Percentiles rank a stretch among this genome's conserved stretches.
These are phyloP conservation scores for Sinopyrophorus schimmeli DNA, from an alignment of 2,888 invertebrate species.

Conservation along the genomic window DNA sequence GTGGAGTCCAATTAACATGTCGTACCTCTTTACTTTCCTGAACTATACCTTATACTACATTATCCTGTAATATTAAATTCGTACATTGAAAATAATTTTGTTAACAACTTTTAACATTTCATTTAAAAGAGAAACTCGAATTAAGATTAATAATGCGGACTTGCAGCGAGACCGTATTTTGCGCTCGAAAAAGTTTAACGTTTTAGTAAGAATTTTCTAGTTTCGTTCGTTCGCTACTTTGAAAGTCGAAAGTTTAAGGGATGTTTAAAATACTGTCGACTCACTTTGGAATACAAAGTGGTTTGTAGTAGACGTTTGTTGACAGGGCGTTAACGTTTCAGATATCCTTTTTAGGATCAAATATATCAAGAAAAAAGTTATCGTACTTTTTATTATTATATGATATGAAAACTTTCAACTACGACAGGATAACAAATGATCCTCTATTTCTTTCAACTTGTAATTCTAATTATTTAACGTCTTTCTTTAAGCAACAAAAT, in stretches of 20 bases:
- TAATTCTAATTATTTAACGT: too few relatives aligned
- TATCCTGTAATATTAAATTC: conserved; percentile 9
- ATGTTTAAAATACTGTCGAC: conserved; percentile 13
- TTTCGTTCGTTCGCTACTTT: conserved; percentile 13
- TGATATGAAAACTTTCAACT: too few relatives aligned
- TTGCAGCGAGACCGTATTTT: conserved; percentile 5
- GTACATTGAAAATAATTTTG: conserved; percentile 3
- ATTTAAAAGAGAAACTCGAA: conserved; percentile 14
- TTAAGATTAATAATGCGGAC: conserved; percentile 18
- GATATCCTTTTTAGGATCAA: too few relatives aligned
- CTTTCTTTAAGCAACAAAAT: too few relatives aligned
- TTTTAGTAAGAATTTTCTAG: conserved; percentile 7
- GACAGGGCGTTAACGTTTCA: too few relatives aligned
- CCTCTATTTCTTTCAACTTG: too few relatives aligned
- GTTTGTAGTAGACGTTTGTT: conserved; percentile 13
- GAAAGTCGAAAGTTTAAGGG: conserved; percentile 17
- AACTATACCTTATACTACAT: conserved; percentile 10
- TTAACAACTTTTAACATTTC: not conserved
- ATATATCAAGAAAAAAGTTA: too few relatives aligned
- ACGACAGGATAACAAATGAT: too few relatives aligned
- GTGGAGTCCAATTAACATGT: conserved; percentile 11
- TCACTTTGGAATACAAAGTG: conserved; percentile 18
- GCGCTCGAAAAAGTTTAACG: conserved; percentile 7
- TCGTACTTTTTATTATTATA: too few relatives aligned
- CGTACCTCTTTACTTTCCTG: conserved; percentile 10